A percentile compares a stretch with the other conserved stretches of the same genome.
Evolutionary conservation across 2,888 invertebrate genomes (phyloP).

Genomic region (Platycheirus rosarum): DNA sequence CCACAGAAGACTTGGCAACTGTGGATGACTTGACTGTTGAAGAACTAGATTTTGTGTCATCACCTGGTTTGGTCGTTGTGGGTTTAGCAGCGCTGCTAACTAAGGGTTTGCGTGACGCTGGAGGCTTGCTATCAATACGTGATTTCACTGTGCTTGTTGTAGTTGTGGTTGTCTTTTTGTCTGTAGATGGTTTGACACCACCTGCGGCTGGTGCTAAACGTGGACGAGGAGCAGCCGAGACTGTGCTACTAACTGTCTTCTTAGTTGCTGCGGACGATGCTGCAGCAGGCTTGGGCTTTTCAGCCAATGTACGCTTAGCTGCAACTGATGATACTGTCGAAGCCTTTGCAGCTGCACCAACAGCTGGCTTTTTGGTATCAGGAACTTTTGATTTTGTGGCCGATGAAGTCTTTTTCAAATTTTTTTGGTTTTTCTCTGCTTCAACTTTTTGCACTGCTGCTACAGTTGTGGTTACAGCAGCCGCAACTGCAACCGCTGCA

Average conservation of each 20-base stretch:
- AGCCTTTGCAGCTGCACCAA: constrained; percentile 38
- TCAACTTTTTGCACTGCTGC: constrained; percentile 60
- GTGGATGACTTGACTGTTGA: constrained; percentile 49
- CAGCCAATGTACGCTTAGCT: constrained; percentile 57
- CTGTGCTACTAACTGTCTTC: constrained; percentile 49
- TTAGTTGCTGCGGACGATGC: constrained; percentile 46
- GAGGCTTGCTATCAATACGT: constrained; percentile 62
- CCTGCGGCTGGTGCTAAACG: constrained; percentile 47
- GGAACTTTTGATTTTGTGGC: constrained; percentile 72
- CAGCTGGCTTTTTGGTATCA: constrained; percentile 64
- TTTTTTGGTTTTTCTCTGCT: constrained; percentile 70
- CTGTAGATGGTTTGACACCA: constrained; percentile 27
- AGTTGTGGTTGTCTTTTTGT: constrained; percentile 55
- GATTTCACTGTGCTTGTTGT: constrained; percentile 64
- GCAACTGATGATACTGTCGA: constrained; percentile 24
- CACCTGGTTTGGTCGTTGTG: constrained; percentile 48
- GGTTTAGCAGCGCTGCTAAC: constrained; percentile 51
- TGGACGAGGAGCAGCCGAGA: constrained; percentile 59
- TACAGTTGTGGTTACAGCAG: constrained; percentile 39
- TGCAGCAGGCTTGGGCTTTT: constrained; percentile 49
- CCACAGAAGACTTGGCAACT: constrained; percentile 47
- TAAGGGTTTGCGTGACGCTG: constrained; percentile 55
- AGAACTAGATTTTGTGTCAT: constrained; percentile 52
- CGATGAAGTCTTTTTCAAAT: constrained; percentile 66
- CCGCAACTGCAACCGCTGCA: constrained; percentile 47